Base-by-base conservation (phyloP, 2,113 vertebrate species). In the Plecturocebus donacophilus region DNA sequence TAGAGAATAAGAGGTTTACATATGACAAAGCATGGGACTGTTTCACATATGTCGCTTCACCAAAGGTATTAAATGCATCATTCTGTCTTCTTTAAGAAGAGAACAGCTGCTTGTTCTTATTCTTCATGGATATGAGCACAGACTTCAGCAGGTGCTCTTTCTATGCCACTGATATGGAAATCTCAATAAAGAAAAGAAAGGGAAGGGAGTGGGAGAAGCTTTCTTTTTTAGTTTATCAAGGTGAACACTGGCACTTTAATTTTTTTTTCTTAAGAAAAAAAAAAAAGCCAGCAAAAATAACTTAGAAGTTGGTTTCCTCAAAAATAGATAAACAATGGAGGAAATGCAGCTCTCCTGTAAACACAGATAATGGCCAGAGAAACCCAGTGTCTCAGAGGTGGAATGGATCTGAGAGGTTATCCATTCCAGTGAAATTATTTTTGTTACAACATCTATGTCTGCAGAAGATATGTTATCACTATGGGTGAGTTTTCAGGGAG, bases 291-390 rank as follows among this genome's bases (percentile, higher is more conserved):
- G 20, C 10, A 52, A 87, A 93, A 95, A 90, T 97, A 97, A 87
- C 13, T 19, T 42, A 47, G 64, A 91, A 12, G 84, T 90, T 81
- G 17, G 42, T 2, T 73, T 95, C n/a, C 32, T 85, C 56, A 96
- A 77, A 32, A 49, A 73, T 2, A 94, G 97, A 97, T 94, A 83
- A 97, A 70, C 0, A 1, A 6, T 27, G 20, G 16, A 17, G 76
- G 66, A 54, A 56, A 75, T 17, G 6, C 19, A 35, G n/a, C 52
- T 94, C 23, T 86, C 40, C 56, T 38, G 30, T 30, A 93, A 93
- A 95, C 45, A 76, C 20, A 96, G 96, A 97, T 95, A 97, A 92
- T 35, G 64, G 83, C 52, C 35, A 66, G 58, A 68, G 90, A 90
- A 90, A 42, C n/a, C 32, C n/a, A 2, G 1, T 14, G 42, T 87